Percentiles rank a stretch among this genome's conserved stretches.
These are phyloP conservation scores for Baccha elongata DNA, from an alignment of 2,888 invertebrate genomes.

Conservation along the genomic window DNA sequence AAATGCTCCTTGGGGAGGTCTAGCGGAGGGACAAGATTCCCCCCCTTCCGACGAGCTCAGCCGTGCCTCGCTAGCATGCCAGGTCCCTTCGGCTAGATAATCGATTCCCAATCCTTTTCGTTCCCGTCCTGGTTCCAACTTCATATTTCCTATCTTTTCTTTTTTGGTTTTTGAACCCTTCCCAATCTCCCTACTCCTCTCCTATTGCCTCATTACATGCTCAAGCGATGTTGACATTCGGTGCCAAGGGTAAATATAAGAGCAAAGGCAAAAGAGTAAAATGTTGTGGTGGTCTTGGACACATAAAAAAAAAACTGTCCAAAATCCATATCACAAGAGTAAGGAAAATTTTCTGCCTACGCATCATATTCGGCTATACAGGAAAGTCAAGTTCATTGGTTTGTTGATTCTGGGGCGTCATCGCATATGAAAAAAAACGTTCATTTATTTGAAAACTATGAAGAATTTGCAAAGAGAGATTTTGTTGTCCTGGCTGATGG, in stretches of 20 bases:
- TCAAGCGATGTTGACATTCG: neutral
- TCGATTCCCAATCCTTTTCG: too few species aligned
- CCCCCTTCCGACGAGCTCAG: too few species aligned
- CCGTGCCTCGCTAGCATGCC: too few species aligned
- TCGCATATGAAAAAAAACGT: neutral
- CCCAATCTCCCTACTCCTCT: too few species aligned
- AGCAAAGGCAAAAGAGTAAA: neutral
- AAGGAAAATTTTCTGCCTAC: neutral
- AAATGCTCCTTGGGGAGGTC: too few species aligned
- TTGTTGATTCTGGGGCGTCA: neutral
- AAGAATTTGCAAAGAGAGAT: neutral
- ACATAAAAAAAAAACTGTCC: neutral
- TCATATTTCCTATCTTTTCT: too few species aligned
- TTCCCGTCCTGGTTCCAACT: too few species aligned
- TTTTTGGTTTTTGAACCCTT: too few species aligned
- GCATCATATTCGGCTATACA: neutral
- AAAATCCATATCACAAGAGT: neutral
- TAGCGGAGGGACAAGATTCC: too few species aligned
- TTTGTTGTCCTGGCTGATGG: neutral
- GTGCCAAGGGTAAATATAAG: neutral
- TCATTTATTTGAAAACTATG: neutral
- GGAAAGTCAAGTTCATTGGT: neutral
- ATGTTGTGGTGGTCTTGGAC: neutral
- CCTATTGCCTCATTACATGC: too few species aligned
- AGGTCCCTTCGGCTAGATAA: too few species aligned